Conservation (phyloP, 2,888 invertebrate genomes). For the Pyrrhia umbra region DNA sequence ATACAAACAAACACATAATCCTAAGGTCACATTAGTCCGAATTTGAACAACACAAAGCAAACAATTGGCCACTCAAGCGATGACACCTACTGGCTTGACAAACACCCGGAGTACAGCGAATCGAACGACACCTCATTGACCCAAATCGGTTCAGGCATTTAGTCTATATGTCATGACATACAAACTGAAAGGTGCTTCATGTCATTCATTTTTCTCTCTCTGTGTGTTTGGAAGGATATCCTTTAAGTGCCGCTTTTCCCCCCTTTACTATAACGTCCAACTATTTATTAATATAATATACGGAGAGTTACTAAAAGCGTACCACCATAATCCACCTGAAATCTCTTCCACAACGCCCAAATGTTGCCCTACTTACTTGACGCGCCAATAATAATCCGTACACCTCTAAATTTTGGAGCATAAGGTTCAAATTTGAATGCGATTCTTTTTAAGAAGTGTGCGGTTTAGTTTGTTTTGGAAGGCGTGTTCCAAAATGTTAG, state of each 20-base stretch:
- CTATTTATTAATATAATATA: constrained; percentile 1
- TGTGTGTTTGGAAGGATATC: neutral
- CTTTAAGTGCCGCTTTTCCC: neutral
- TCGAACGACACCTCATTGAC: constrained; percentile 41
- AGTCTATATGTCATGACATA: constrained; percentile 14
- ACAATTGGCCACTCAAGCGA: neutral
- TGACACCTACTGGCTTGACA: neutral
- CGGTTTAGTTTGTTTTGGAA: constrained; percentile 6
- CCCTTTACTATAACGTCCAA: neutral
- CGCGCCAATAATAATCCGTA: neutral
- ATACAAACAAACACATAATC: neutral
- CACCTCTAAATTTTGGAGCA: neutral
- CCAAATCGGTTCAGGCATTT: constrained; percentile 36
- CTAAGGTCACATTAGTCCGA: neutral
- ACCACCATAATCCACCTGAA: constrained; percentile 41
- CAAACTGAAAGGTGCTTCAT: constrained; percentile 12
- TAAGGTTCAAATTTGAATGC: constrained; percentile 23
- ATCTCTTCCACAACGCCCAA: constrained; percentile 31
- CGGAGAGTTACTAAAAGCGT: constrained; percentile 45
- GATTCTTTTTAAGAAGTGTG: neutral
- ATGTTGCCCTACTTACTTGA: constrained; percentile 21
- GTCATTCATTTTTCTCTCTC: neutral
- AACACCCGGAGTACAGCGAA: constrained; percentile 18
- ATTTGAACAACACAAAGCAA: constrained; percentile 3
- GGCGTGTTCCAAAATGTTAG: constrained; percentile 31